Evolutionary conservation across 2,888 invertebrate genomes (phyloP), one percentile per base, ranked within the genome.

Genomic region (Hofmannophila pseudospretella): DNA sequence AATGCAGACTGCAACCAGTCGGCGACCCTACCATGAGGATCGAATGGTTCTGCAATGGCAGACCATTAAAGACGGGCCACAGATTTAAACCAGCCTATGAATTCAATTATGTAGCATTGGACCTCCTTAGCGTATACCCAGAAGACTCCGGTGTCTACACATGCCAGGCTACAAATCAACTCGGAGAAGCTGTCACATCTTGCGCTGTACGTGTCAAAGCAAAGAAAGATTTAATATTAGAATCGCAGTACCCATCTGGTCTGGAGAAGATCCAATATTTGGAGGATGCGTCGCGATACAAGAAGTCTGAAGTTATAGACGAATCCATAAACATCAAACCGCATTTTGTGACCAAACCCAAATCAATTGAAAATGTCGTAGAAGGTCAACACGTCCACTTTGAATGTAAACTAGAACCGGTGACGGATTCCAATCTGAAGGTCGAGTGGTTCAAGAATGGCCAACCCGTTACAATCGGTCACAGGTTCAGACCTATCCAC

Each of bases 371-470:
- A 49, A 94, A 94, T 56, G 92, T 96, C 54, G 89, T 91, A 34
- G 97, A 98, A 88, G 94, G 96, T 28, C 92, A 95, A 51, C 96
- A 96, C 65, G 97, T 98, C 31, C 98, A 99, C 73, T 98, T 99
- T 76, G 99, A 99, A 85, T 97, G 97, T 71, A 96, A 98, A 72
- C 90, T 99, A 22, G 96, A 97, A 73, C 99, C 99, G 22, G 96
- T 98, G 5, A 97, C 97, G 4, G 99, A 99, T 84, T 92, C 98
- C 0, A 97, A 97, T 62, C 89, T 99, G 54, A 96, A 95, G 76
- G 96, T 99, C 2, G 98, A 98, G 80, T 99, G 98, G 98, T 97
- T 91, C 67, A 97, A 96, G 69, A 96, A 99, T 75, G 97, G 97
- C 28, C 92, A 94, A 54, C 97, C 98, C 14, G 92, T 99, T 35